These are phyloP conservation scores for Chalcosyrphus nemorum DNA, from an alignment of 2,888 invertebrate species.

Conservation along the genomic window DNA sequence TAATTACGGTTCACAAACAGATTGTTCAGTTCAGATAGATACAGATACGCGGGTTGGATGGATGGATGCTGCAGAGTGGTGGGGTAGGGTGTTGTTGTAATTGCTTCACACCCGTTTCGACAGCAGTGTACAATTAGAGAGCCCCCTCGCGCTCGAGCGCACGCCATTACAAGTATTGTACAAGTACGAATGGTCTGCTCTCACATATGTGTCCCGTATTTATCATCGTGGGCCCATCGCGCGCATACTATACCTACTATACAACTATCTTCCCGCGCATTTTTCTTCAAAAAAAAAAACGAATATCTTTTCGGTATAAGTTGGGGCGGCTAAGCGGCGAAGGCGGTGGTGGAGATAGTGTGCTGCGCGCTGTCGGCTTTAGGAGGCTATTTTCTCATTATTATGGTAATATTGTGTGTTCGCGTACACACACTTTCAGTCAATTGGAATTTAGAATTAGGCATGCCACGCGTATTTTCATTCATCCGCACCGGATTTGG, in stretches of 20 bases:
- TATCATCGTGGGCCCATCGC: constrained; percentile 67
- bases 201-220: constrained; percentile 69
- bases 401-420: constrained; percentile 69
- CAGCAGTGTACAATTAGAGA: constrained; percentile 1
- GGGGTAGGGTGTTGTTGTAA: constrained; percentile 60
- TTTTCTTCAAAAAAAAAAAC: constrained; percentile 58
- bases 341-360: constrained; percentile 36
- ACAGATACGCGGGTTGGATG: background rate
- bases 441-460: constrained; percentile 78
- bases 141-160: background rate
- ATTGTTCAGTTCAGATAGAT: constrained; percentile 25
- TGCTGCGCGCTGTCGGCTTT: constrained; percentile 61
- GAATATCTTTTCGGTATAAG: constrained; percentile 10
- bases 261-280: constrained; percentile 72
- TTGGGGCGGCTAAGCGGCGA: background rate
- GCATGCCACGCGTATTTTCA: constrained; percentile 77
- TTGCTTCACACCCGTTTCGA: constrained; percentile 63
- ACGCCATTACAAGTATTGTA: constrained; percentile 63
- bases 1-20: constrained; percentile 66
- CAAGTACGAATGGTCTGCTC: constrained; percentile 57
- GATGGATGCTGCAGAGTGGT: background rate
- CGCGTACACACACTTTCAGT: constrained; percentile 74
- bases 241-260: constrained; percentile 16
- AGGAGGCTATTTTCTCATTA: constrained; percentile 66
- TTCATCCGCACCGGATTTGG: constrained; percentile 71